Conservation (phyloP, 2,797 vertebrate genomes). For the Anguilla anguilla region DNA sequence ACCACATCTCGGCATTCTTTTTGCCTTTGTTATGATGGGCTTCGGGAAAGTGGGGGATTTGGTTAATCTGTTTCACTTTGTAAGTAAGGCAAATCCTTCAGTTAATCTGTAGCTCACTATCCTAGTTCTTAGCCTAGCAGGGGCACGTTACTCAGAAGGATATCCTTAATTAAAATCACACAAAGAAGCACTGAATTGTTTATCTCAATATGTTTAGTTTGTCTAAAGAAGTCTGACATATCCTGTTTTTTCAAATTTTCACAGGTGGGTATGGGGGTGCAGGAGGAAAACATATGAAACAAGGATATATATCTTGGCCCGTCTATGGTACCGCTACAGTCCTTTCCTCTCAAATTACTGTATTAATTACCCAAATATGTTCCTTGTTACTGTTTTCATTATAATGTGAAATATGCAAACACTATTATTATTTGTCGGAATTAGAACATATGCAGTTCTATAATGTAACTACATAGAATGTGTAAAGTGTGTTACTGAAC, state of each 20-base stretch:
- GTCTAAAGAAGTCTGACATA: conserved; percentile 8
- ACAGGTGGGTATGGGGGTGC: conserved; percentile 49
- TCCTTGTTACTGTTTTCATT: neutral
- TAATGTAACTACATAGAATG: no score
- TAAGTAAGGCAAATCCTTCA: neutral
- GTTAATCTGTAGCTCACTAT: conserved; percentile 3
- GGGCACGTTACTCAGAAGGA: neutral
- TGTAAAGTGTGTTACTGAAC: no score
- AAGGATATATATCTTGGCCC: conserved; percentile 34
- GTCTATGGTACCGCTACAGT: conserved; percentile 37
- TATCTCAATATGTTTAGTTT: neutral
- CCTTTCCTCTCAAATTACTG: neutral
- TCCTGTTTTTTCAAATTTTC: neutral
- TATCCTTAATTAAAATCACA: neutral
- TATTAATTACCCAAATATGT: neutral
- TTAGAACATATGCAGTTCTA: neutral
- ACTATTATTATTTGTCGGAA: neutral
- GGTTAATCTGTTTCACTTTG: no score
- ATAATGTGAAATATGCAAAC: conserved; percentile 1
- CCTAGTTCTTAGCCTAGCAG: neutral
- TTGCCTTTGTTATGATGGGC: no score
- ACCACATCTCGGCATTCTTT: no score
- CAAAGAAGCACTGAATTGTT: neutral
- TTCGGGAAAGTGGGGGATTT: no score
- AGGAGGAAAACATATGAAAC: conserved; percentile 57